Percentiles rank a stretch among this genome's conserved stretches.
phyloP scores from a whole-genome alignment of 2,797 vertebrate species.

The Spatula clypeata region DNA sequence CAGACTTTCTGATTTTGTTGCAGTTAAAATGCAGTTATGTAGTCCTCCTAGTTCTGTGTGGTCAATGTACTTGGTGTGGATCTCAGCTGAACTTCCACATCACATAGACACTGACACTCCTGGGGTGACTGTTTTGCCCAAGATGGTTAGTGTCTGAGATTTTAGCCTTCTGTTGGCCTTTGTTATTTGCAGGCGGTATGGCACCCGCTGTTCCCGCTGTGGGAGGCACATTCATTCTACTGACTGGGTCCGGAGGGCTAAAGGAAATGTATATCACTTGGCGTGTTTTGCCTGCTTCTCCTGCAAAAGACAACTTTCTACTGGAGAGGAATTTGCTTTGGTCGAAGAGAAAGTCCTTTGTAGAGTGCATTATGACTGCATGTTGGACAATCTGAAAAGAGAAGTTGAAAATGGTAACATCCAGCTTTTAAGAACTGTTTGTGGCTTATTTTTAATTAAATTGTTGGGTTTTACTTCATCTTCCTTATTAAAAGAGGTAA shows the following conservation, averaged over 20 bases:
- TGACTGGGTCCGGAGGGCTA: constrained; percentile 96
- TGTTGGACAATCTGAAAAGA: constrained; percentile 95
- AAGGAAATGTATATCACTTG: constrained; percentile 95
- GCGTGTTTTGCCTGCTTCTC: constrained; percentile 97
- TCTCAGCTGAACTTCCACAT: accelerated
- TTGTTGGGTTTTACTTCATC: not conserved
- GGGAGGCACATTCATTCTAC: constrained; percentile 94
- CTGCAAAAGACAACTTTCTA: constrained; percentile 96
- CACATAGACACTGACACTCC: accelerated
- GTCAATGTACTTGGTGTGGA: accelerated
- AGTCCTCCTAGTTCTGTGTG: not conserved
- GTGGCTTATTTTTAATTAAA: not conserved
- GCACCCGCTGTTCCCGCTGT: constrained; percentile 94
- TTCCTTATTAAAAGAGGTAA: not conserved
- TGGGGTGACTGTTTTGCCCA: not conserved
- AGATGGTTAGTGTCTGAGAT: not conserved
- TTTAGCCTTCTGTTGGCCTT: not conserved
- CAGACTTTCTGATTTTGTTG: not conserved
- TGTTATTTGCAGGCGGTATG: constrained; percentile 87
- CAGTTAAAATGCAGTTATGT: accelerated
- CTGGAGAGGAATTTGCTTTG: constrained; percentile 96
- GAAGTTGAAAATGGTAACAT: constrained; percentile 93
- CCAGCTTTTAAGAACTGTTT: not conserved
- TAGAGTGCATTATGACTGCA: constrained; percentile 94
- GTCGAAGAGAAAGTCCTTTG: constrained; percentile 96